Evolutionary conservation across 2,797 vertebrate species (phyloP).

Genomic region (Cynodonichthys magdalenae): DNA sequence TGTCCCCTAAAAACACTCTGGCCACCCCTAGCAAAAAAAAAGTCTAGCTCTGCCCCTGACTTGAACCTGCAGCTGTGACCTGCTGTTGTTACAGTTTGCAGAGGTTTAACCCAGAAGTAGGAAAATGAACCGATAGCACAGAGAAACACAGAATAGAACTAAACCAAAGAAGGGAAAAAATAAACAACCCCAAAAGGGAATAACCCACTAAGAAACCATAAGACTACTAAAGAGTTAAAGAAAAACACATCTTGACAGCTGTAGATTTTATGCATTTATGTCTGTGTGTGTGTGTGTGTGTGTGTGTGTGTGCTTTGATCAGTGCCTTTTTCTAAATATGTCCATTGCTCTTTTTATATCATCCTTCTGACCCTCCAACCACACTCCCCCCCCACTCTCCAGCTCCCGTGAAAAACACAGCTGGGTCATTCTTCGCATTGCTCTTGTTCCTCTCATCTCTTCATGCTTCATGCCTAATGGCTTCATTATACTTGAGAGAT

Average conservation of each 20-base stretch:
- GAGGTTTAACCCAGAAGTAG: no score
- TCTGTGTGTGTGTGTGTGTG: conserved; percentile 33
- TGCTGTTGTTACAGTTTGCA: no score
- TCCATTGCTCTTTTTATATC: conserved; percentile 32
- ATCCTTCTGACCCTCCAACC: conserved; percentile 31
- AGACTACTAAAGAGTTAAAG: no score
- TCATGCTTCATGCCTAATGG: conserved; percentile 62
- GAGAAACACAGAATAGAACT: no score
- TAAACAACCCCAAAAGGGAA: no score
- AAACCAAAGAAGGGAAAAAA: no score
- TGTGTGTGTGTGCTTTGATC: conserved; percentile 46
- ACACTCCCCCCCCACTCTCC: conserved; percentile 3
- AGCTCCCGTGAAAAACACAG: conserved; percentile 44
- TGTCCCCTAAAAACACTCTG: no score
- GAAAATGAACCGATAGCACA: no score
- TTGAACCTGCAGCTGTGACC: no score
- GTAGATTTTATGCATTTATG: conserved; percentile 4
- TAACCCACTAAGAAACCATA: no score
- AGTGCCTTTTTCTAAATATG: conserved; percentile 29
- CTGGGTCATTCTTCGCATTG: conserved; percentile 50
- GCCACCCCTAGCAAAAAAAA: no score
- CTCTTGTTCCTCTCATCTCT: conserved; percentile 54
- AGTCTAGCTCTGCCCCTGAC: no score
- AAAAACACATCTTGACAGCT: neutral
- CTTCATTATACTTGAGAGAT: conserved; percentile 64